Conservation (phyloP, 2,888 invertebrate genomes). For the Scaptomyza polygonia region DNA sequence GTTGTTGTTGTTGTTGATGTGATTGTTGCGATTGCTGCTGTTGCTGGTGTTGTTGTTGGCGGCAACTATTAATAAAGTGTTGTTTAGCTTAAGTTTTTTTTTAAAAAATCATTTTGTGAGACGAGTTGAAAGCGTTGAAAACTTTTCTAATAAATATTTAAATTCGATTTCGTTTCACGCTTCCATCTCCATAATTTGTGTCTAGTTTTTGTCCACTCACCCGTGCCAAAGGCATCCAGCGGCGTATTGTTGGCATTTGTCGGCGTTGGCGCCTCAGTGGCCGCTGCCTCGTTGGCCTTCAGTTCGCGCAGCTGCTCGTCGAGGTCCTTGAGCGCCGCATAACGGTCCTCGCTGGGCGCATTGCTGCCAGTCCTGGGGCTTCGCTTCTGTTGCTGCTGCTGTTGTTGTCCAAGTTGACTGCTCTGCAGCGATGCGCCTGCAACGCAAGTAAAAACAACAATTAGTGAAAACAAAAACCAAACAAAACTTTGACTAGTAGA, state of each 20-base stretch:
- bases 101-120: no score
- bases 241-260: constrained; percentile 52
- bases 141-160: no score
- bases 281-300: constrained; percentile 80
- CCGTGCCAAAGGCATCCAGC: constrained; percentile 59
- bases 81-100: constrained; percentile 5
- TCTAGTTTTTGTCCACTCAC: constrained; percentile 30
- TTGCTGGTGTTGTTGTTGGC: constrained; percentile 49
- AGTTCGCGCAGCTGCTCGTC: constrained; percentile 89
- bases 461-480: not conserved
- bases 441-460: constrained; percentile 6
- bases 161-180: not conserved
- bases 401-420: constrained; percentile 51
- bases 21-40: not conserved
- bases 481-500: not conserved
- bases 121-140: no score
- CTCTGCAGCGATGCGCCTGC: constrained; percentile 82
- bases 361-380: constrained; percentile 39
- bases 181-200: not conserved
- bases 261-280: constrained; percentile 65
- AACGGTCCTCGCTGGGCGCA: constrained; percentile 91
- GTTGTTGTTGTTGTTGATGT: constrained; percentile 47
- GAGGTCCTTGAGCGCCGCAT: constrained; percentile 97
- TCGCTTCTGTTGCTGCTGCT: constrained; percentile 42
- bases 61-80: constrained; percentile 2